A percentile compares a stretch with the other conserved stretches of the same genome.
These are phyloP conservation scores for Platorchestia sp. DNA, from an alignment of 1,140 invertebrate genomes.

Conservation along the genomic window DNA sequence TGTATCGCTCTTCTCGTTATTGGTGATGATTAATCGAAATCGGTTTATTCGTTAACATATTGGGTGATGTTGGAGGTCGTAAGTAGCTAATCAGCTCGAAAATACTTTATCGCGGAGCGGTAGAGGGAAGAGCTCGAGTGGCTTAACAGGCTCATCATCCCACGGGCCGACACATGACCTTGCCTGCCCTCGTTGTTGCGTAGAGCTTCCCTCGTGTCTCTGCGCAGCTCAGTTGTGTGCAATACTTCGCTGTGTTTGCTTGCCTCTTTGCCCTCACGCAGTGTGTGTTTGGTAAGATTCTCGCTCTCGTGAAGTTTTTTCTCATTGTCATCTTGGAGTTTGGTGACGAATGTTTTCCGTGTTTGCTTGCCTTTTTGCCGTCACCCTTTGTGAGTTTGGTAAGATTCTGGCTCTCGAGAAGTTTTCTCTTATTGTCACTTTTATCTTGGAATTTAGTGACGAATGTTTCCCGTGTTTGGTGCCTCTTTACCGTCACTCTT, in stretches of 20 bases:
- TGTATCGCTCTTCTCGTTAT: not conserved
- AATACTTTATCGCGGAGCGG: not conserved
- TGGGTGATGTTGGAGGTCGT: not conserved
- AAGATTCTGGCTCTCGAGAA: too few species aligned
- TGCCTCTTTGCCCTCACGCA: not conserved
- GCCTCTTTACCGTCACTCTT: too few species aligned
- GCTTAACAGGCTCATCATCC: not conserved
- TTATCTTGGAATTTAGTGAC: too few species aligned
- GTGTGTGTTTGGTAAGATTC: not conserved
- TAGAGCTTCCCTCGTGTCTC: constrained; percentile 37
- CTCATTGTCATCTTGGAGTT: not conserved
- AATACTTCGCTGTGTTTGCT: not conserved
- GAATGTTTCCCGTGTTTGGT: too few species aligned
- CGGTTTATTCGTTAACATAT: not conserved
- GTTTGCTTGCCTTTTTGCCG: too few species aligned
- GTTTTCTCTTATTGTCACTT: too few species aligned
- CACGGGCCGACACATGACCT: not conserved
- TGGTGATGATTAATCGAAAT: not conserved
- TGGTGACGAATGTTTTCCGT: not conserved
- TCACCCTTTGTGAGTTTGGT: too few species aligned
- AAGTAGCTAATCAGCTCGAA: not conserved
- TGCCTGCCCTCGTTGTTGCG: not conserved
- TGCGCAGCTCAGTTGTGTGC: constrained; percentile 22
- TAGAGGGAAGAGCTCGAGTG: not conserved
- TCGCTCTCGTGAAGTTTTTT: not conserved